Evolutionary conservation across 2,888 invertebrate species (phyloP).

Genomic region (Dynastes tityus): DNA sequence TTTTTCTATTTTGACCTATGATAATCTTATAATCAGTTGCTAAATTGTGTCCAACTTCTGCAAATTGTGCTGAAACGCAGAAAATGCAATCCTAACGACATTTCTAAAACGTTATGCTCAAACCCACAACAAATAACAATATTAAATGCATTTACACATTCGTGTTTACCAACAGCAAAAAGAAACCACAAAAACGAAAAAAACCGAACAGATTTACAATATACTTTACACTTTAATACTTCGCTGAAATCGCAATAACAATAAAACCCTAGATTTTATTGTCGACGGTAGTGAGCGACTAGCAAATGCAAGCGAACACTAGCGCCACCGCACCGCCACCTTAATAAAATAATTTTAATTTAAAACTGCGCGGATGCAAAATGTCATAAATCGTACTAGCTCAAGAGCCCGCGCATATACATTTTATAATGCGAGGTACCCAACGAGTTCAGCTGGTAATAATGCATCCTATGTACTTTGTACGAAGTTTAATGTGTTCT

Average conservation of each 20-base stretch:
- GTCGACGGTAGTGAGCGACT: background rate
- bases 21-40: no score
- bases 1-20: no score
- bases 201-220: background rate
- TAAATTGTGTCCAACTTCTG: no score
- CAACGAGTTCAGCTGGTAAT: background rate
- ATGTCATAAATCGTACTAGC: constrained; percentile 25
- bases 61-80: no score
- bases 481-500: no score
- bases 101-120: no score
- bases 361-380: constrained; percentile 24
- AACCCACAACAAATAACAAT: no score
- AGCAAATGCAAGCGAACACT: background rate
- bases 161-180: background rate
- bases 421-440: background rate
- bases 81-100: no score
- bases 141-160: no score
- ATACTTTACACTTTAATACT: constrained; percentile 25
- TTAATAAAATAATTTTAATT: constrained; percentile 40
- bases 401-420: background rate
- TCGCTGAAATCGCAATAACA: constrained; percentile 32
- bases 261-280: constrained; percentile 22
- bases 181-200: background rate
- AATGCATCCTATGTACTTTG: background rate
- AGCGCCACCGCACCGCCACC: background rate